Conservation (phyloP, 1,140 invertebrate genomes). For the Colletes latitarsis region DNA sequence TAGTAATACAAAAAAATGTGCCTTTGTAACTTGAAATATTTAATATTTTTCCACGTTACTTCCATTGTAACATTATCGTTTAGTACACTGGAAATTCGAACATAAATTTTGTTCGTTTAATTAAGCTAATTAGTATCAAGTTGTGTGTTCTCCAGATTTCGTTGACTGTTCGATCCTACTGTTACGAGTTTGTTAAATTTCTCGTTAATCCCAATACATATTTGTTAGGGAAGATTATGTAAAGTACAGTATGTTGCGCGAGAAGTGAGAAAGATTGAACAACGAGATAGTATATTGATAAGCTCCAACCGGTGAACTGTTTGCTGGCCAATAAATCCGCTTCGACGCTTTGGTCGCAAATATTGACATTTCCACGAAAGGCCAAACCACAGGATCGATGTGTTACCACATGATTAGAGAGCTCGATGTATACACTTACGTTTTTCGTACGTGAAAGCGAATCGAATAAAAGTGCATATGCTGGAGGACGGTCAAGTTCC, state of each 20-base stretch:
- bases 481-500: neutral
- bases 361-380: constrained; percentile 66
- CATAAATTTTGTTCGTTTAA: no score
- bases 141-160: no score
- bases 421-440: constrained; percentile 5
- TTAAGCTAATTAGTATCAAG: no score
- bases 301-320: constrained; percentile 43
- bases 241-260: constrained; percentile 5
- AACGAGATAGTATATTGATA: constrained; percentile 57
- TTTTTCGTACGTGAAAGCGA: constrained; percentile 42
- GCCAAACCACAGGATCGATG: constrained; percentile 63
- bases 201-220: no score
- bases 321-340: constrained; percentile 63
- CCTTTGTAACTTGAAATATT: no score
- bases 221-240: no score
- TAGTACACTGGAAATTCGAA: no score
- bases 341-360: constrained; percentile 50
- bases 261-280: constrained; percentile 10
- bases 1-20: no score
- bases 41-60: no score
- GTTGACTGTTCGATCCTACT: no score
- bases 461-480: constrained; percentile 7
- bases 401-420: constrained; percentile 60
- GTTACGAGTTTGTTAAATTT: no score
- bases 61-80: no score